Percentiles rank a stretch among this genome's conserved stretches.
Evolutionary conservation across 1,140 invertebrate species (phyloP).

Genomic region (Drosophila parabipectinata): DNA sequence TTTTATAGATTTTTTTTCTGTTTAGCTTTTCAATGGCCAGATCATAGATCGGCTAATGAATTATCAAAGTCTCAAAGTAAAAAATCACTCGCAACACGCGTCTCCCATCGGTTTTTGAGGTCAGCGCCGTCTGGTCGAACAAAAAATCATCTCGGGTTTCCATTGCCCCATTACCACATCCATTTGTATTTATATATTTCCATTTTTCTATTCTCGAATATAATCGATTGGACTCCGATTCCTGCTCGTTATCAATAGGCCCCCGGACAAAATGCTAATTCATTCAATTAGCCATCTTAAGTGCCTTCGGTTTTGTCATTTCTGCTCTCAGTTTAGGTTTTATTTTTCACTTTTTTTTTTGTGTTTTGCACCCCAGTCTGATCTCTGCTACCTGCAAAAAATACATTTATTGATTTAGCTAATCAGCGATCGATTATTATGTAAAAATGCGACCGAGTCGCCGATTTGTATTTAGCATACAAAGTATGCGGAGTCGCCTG

Average conservation of each 20-base stretch:
- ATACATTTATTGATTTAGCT: slow-evolving; percentile 79
- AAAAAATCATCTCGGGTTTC: slow-evolving; percentile 17
- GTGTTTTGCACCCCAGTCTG: slow-evolving; percentile 27
- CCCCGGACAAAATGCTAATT: slow-evolving; percentile 61
- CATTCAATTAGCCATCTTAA: slow-evolving; percentile 75
- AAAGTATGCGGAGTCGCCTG: slow-evolving; percentile 47
- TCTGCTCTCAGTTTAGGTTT: background rate
- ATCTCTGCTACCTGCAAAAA: slow-evolving; percentile 78
- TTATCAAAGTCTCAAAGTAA: slow-evolving; percentile 23
- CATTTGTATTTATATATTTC: background rate
- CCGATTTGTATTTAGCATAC: slow-evolving; percentile 62
- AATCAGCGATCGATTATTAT: slow-evolving; percentile 79
- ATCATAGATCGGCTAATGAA: slow-evolving; percentile 41
- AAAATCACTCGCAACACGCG: slow-evolving; percentile 31
- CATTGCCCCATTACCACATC: background rate
- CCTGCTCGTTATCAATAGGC: slow-evolving; percentile 44
- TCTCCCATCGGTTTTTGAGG: slow-evolving; percentile 28
- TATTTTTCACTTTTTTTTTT: background rate
- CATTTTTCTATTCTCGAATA: no score
- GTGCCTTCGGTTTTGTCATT: slow-evolving; percentile 33
- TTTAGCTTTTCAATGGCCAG: background rate
- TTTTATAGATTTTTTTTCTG: background rate
- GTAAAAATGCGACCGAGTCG: slow-evolving; percentile 66
- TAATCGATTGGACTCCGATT: slow-evolving; percentile 9
- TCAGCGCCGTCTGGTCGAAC: slow-evolving; percentile 37